phyloP scores from a whole-genome alignment of 2,888 invertebrate species.

The Drosophila gaucha region DNA sequence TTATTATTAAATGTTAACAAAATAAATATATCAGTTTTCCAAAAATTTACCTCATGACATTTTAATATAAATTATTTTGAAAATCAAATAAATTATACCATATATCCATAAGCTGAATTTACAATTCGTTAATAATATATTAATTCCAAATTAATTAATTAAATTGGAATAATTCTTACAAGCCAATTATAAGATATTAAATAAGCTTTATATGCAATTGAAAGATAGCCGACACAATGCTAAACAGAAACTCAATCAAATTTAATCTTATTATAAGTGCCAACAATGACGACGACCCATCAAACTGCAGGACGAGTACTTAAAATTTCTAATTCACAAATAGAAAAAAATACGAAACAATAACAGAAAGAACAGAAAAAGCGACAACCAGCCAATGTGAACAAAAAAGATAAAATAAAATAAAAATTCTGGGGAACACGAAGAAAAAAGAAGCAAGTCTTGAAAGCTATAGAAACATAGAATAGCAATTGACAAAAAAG shows the following conservation, averaged over 20 bases:
- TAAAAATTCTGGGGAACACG: not conserved
- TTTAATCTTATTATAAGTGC: conserved; percentile 69
- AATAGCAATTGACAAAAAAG: conserved; percentile 15
- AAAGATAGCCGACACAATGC: conserved; percentile 2
- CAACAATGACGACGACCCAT: conserved; percentile 13
- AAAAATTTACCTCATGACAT: too few species aligned
- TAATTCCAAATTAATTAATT: not conserved
- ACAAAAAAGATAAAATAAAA: conserved; percentile 21
- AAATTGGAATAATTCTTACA: not conserved
- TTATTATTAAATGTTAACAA: too few species aligned
- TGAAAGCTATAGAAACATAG: conserved; percentile 27
- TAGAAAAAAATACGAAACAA: conserved; percentile 30
- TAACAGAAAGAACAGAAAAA: conserved; percentile 39
- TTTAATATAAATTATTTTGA: too few species aligned
- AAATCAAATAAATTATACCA: too few species aligned
- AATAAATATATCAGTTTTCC: too few species aligned
- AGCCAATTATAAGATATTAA: conserved; percentile 1
- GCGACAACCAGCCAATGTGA: conserved; percentile 34
- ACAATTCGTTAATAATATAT: not conserved
- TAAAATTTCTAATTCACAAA: conserved; percentile 44
- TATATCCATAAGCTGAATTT: too few species aligned
- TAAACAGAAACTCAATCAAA: conserved; percentile 68
- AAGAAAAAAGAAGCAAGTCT: conserved; percentile 2
- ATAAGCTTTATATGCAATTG: conserved; percentile 9
- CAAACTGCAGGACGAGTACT: conserved; percentile 26